Conservation (phyloP, 2,888 invertebrate genomes). For the Suillia variegata region DNA sequence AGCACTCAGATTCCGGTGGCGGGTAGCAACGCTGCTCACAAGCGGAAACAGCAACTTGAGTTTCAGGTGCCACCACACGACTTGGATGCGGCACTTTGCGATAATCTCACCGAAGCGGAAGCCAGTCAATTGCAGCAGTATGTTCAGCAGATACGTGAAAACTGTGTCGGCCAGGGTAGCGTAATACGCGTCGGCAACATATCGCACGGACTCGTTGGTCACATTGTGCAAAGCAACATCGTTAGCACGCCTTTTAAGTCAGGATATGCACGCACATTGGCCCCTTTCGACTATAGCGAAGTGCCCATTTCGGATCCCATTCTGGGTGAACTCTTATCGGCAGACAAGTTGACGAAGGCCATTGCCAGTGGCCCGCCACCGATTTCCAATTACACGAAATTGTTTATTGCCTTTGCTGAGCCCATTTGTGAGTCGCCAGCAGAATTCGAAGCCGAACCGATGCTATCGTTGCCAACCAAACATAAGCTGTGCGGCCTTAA, state of each 20-base stretch:
- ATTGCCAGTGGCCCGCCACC: conserved; percentile 32
- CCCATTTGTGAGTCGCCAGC: conserved; percentile 43
- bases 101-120: conserved; percentile 62
- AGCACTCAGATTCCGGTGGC: conserved; percentile 77
- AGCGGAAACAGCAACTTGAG: conserved; percentile 79
- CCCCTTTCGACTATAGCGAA: conserved; percentile 39
- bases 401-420: conserved; percentile 52
- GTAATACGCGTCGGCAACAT: conserved; percentile 68
- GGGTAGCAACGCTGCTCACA: conserved; percentile 79
- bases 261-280: conserved; percentile 32
- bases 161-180: conserved; percentile 76
- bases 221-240: conserved; percentile 36
- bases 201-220: conserved; percentile 51
- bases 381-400: conserved; percentile 39
- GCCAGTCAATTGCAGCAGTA: conserved; percentile 66
- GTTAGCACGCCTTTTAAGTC: conserved; percentile 17
- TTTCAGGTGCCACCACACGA: conserved; percentile 86
- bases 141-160: conserved; percentile 69
- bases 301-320: conserved; percentile 42
- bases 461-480: conserved; percentile 36
- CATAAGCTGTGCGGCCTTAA: conserved; percentile 66
- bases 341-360: conserved; percentile 45
- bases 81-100: conserved; percentile 66
- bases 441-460: conserved; percentile 37
- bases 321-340: conserved; percentile 42